Evolutionary conservation across 1,140 invertebrate species (phyloP).

Genomic region (Cydia fagiglandana): DNA sequence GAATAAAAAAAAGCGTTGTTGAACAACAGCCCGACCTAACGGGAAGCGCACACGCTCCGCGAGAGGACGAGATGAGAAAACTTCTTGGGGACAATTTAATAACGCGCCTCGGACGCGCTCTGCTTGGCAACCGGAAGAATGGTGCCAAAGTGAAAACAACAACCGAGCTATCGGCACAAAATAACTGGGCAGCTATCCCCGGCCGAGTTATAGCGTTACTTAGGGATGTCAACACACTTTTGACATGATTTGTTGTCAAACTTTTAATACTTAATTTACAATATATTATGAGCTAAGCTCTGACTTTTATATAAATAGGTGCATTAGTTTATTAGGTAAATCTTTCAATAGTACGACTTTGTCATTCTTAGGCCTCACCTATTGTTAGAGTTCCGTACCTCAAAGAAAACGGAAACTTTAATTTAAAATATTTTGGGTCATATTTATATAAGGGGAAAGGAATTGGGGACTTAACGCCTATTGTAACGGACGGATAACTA

Average conservation of each 20-base stretch:
- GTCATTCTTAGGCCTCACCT: no score
- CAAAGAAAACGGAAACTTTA: no score
- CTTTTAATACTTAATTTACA: background rate
- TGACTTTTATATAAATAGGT: no score
- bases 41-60: slow-evolving; percentile 48
- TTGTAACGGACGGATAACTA: no score
- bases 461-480: no score
- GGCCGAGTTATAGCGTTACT: background rate
- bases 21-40: slow-evolving; percentile 46
- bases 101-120: slow-evolving; percentile 53
- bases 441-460: no score
- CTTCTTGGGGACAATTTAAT: slow-evolving; percentile 68
- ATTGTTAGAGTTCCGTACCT: no score
- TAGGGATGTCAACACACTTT: slow-evolving; percentile 8
- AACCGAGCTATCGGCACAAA: slow-evolving; percentile 31
- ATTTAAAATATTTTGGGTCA: no score
- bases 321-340: no score
- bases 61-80: slow-evolving; percentile 65
- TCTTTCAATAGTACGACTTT: no score
- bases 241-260: background rate
- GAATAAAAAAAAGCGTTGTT: slow-evolving; percentile 51
- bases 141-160: slow-evolving; percentile 45
- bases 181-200: slow-evolving; percentile 15
- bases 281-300: background rate
- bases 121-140: slow-evolving; percentile 51